A percentile compares a stretch with the other conserved stretches of the same genome.
Evolutionary conservation across 2,888 invertebrate genomes (phyloP).

Genomic region (Chironomus riparius): DNA sequence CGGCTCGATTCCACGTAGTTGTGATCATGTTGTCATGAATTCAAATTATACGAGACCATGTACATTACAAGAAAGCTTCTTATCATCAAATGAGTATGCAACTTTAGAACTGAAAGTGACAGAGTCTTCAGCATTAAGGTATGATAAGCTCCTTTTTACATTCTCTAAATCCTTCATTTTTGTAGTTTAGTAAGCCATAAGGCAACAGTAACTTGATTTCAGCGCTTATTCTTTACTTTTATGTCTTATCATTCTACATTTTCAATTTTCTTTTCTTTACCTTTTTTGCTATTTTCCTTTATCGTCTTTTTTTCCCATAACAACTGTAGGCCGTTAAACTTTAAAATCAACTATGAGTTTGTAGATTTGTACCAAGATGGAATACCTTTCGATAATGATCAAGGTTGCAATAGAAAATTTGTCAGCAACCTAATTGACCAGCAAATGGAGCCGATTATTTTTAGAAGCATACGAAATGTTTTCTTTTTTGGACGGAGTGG

Average conservation of each 20-base stretch:
- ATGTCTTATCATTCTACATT: background rate
- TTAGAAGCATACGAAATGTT: conserved; percentile 71
- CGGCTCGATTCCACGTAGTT: conserved; percentile 70
- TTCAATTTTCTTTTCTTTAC: background rate
- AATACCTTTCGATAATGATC: conserved; percentile 56
- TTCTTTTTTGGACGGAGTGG: conserved; percentile 82
- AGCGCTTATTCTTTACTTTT: background rate
- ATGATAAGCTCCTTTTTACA: conserved; percentile 28
- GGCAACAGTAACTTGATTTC: background rate
- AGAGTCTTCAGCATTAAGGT: conserved; percentile 79
- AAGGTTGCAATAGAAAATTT: conserved; percentile 65
- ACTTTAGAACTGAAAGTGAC: conserved; percentile 70
- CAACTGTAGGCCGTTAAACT: conserved; percentile 64
- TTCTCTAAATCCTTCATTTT: background rate
- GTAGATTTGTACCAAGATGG: conserved; percentile 82
- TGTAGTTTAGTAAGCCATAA: background rate
- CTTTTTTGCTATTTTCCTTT: conserved; percentile 1
- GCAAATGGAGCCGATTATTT: conserved; percentile 56
- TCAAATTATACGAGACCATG: conserved; percentile 58
- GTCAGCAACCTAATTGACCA: conserved; percentile 48
- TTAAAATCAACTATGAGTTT: conserved; percentile 79
- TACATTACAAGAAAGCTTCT: conserved; percentile 69
- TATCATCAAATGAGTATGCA: conserved; percentile 70
- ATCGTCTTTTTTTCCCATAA: background rate
- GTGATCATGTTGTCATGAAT: conserved; percentile 67